Conservation (phyloP, 64 coral and sea anemone species). For the Stichodactyla mertensii region DNA sequence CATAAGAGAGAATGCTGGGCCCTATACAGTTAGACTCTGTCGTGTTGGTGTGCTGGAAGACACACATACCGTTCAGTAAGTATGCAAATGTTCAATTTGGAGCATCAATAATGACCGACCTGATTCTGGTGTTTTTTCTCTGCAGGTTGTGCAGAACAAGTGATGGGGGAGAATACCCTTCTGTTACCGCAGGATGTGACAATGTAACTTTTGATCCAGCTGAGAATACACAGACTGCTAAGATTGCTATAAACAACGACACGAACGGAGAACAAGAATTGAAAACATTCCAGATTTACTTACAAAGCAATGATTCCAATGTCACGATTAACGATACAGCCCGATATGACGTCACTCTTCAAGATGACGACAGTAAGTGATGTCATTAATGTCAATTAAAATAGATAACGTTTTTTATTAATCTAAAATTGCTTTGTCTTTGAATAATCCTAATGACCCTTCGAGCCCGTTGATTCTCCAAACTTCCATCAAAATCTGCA, state of each 20-base stretch:
- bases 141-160: background rate
- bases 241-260: background rate
- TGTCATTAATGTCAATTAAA: too few relatives aligned
- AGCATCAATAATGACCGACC: background rate
- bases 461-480: too few relatives aligned
- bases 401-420: too few relatives aligned
- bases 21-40: background rate
- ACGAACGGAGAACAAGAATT: background rate
- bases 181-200: background rate
- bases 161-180: background rate
- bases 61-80: background rate
- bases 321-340: background rate
- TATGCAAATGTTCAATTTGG: background rate
- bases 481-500: too few relatives aligned
- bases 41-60: background rate
- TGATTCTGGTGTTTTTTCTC: background rate
- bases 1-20: background rate
- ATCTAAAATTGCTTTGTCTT: too few relatives aligned
- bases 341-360: background rate
- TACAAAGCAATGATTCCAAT: background rate
- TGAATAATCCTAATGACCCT: too few relatives aligned
- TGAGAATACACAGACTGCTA: background rate
- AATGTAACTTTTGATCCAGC: background rate
- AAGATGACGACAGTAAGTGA: constrained; percentile 1
- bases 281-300: background rate